Evolutionary conservation across 2,113 vertebrate species (phyloP), one percentile per base, ranked within the genome.

Genomic region (Helogale parvula): DNA sequence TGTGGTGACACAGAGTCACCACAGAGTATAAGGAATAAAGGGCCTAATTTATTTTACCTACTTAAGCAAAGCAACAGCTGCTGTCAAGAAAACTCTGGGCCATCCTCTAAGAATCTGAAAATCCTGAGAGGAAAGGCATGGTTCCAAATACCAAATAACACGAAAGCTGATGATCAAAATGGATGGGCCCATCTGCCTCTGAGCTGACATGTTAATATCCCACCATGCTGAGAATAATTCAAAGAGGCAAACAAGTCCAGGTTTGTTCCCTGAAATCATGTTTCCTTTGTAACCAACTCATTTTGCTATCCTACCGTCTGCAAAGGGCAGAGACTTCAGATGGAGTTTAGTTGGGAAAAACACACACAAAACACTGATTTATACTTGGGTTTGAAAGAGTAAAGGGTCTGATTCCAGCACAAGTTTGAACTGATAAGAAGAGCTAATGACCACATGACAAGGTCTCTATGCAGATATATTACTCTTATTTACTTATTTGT

Each of bases 171-270:
- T 81, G 84, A 90, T 88, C 65, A 57, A 89, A 94, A 83, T 14
- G 82, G 77, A 96, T 79, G 81, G 52, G 69, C 23, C 92, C 86
- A 60, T 93, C 77, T 97, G 97, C 85, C 84, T 97, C 88, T 52
- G 81, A 88, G 69, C 63, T 2, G 66, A 84, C 45, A 31, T 33
- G 52, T 33, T 65, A 72, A 60, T 45, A 93, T 38, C 69, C 45
- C 52, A 23, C 50, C 11, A 0, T 23, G 31, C 54, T 79, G 93
- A 60, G 84, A 52, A 82, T 57, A 63, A 94, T 79, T 79, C 71
- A 86, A 65, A 96, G 88, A 88, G 2, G 84, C 66, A 94, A 96
- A 83, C 80, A 90, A 16, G 27, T 54, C 54, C 9, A 0, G 1
- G 50, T 2, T 79, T 54, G n/a, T 47, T 66, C 14, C 0, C 19